Conservation (phyloP, 2,888 invertebrate species). For the Diadromus collaris region DNA sequence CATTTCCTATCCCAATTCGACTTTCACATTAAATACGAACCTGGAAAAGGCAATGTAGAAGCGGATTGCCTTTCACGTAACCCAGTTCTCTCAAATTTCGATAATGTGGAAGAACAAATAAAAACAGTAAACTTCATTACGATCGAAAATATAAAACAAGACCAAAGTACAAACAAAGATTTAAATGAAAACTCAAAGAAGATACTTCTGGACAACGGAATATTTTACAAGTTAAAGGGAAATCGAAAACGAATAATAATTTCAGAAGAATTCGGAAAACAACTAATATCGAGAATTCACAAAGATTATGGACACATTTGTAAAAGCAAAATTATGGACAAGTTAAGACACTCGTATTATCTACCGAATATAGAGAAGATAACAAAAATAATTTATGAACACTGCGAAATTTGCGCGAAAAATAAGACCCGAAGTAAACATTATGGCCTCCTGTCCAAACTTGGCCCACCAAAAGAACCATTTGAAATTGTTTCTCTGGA, state of each 20-base stretch:
- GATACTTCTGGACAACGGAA: conserved; percentile 34
- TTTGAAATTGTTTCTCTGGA: conserved; percentile 63
- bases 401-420: conserved; percentile 50
- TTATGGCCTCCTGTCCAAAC: conserved; percentile 58
- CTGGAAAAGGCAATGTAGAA: conserved; percentile 55
- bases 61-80: conserved; percentile 57
- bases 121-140: conserved; percentile 56
- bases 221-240: conserved; percentile 44
- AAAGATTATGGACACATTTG: conserved; percentile 48
- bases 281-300: conserved; percentile 40
- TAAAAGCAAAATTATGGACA: conserved; percentile 37
- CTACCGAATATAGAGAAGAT: conserved; percentile 47
- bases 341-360: conserved; percentile 39
- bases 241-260: conserved; percentile 51
- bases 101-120: conserved; percentile 50
- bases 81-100: conserved; percentile 43
- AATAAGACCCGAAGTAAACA: conserved; percentile 58
- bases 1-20: conserved; percentile 56
- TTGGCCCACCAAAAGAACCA: conserved; percentile 59
- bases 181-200: conserved; percentile 43
- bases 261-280: conserved; percentile 51
- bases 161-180: conserved; percentile 48
- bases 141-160: conserved; percentile 46
- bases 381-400: conserved; percentile 44
- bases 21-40: conserved; percentile 56